Conservation (phyloP, 2,888 invertebrate species). For the Ligdia adustata region DNA sequence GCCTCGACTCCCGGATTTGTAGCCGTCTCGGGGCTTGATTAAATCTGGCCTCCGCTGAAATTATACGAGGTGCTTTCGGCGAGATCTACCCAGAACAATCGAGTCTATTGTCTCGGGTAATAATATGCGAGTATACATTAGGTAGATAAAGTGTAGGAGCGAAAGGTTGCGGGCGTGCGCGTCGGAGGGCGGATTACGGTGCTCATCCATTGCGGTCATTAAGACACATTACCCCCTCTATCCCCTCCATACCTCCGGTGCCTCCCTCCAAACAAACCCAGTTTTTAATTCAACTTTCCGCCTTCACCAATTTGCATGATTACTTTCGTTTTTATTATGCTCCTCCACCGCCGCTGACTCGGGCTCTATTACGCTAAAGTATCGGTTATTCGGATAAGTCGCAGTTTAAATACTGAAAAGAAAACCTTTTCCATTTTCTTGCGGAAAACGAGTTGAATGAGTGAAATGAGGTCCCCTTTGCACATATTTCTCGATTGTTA, state of each 20-base stretch:
- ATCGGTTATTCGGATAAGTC: conserved; percentile 55
- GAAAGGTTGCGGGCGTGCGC: conserved; percentile 64
- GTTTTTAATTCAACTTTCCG: conserved; percentile 84
- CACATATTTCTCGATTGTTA: conserved; percentile 20
- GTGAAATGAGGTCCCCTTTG: conserved; percentile 17
- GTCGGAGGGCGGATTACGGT: conserved; percentile 68
- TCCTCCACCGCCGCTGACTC: conserved; percentile 53
- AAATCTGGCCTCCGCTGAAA: conserved; percentile 43
- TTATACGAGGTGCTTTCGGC: conserved; percentile 35
- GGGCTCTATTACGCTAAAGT: conserved; percentile 53
- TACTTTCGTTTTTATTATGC: conserved; percentile 83
- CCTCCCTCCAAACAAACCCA: conserved; percentile 55
- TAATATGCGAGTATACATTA: conserved; percentile 47
- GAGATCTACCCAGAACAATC: conserved; percentile 45
- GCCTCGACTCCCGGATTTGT: conserved; percentile 23
- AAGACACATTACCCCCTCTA: conserved; percentile 75
- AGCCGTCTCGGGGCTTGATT: conserved; percentile 33
- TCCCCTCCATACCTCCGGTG: conserved; percentile 29
- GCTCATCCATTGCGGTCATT: conserved; percentile 83
- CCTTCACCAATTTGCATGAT: conserved; percentile 82
- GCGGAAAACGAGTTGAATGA: conserved; percentile 30
- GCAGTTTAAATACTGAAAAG: conserved; percentile 38
- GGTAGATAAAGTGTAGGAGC: conserved; percentile 55
- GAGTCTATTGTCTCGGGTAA: conserved; percentile 39
- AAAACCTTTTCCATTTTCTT: conserved; percentile 36